Evolutionary conservation across 1,140 invertebrate species (phyloP).

Genomic region (Meteorus sp.): DNA sequence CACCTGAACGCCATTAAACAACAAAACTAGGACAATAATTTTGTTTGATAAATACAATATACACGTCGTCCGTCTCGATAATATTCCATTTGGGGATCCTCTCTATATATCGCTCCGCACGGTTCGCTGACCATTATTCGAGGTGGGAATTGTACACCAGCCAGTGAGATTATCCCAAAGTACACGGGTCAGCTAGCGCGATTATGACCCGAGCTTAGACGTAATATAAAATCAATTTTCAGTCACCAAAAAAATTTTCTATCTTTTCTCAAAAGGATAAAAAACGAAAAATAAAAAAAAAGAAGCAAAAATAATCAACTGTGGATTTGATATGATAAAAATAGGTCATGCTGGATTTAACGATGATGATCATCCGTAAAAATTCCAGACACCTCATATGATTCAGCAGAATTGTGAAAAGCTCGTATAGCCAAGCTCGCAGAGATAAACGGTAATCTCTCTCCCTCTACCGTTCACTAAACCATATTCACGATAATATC

Average conservation of each 20-base stretch:
- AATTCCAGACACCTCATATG: too few species aligned
- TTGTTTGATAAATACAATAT: not conserved
- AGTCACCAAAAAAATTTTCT: too few species aligned
- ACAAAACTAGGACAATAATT: not conserved
- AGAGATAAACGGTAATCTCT: constrained; percentile 31
- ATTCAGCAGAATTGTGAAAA: too few species aligned
- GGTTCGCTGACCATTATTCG: constrained; percentile 10
- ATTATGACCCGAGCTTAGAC: constrained; percentile 8
- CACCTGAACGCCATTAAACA: too few species aligned
- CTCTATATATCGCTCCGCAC: not conserved
- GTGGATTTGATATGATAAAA: too few species aligned
- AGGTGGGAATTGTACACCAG: constrained; percentile 1
- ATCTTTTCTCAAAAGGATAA: too few species aligned
- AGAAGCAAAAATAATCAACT: too few species aligned
- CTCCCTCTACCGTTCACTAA: constrained; percentile 32
- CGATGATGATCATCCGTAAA: too few species aligned
- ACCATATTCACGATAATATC: constrained; percentile 43
- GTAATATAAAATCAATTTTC: too few species aligned
- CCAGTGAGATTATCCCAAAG: constrained; percentile 12
- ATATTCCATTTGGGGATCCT: constrained; percentile 10
- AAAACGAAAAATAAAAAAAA: too few species aligned
- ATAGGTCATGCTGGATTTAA: too few species aligned
- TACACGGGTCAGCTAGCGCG: constrained; percentile 8
- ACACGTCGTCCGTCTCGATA: not conserved
- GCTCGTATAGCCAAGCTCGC: too few species aligned